phyloP scores from a whole-genome alignment of 2,888 invertebrate species.

The Folsomia manolachei region DNA sequence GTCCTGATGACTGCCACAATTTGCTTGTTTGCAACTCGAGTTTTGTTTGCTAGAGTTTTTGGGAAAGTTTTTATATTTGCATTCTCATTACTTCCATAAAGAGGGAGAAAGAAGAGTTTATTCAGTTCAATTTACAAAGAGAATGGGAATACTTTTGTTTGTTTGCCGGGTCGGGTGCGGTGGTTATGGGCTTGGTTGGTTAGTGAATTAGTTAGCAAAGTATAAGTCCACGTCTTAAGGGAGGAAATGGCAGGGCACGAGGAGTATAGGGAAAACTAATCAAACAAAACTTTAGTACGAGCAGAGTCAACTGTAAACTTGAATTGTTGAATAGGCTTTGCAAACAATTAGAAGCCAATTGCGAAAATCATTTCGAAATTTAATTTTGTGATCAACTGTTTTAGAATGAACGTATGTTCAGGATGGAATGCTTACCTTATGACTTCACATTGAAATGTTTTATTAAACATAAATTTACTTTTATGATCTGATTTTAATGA shows the following conservation, averaged over 20 bases:
- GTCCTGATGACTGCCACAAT: too few relatives aligned
- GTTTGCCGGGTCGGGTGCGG: background rate
- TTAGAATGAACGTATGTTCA: too few relatives aligned
- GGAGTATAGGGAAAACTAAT: background rate
- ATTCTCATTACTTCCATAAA: background rate
- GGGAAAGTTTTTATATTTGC: background rate
- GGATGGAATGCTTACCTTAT: too few relatives aligned
- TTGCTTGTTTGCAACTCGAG: background rate
- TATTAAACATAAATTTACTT: too few relatives aligned
- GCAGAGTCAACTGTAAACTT: background rate
- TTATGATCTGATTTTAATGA: too few relatives aligned
- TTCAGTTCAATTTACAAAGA: conserved; percentile 1
- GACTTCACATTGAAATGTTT: too few relatives aligned
- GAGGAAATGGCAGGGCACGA: background rate
- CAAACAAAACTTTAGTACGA: conserved; percentile 1
- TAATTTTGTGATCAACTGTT: too few relatives aligned
- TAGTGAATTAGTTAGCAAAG: conserved; percentile 6
- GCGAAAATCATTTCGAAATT: too few relatives aligned
- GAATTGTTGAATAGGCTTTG: background rate
- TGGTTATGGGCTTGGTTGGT: background rate
- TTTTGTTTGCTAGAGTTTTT: background rate
- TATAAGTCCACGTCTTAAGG: conserved; percentile 1
- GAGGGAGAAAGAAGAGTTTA: background rate
- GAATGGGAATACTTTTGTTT: background rate
- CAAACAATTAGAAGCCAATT: too few relatives aligned